These are phyloP conservation scores for Chrysomela aeneicollis DNA, from an alignment of 2,888 invertebrate genomes.

Conservation along the genomic window DNA sequence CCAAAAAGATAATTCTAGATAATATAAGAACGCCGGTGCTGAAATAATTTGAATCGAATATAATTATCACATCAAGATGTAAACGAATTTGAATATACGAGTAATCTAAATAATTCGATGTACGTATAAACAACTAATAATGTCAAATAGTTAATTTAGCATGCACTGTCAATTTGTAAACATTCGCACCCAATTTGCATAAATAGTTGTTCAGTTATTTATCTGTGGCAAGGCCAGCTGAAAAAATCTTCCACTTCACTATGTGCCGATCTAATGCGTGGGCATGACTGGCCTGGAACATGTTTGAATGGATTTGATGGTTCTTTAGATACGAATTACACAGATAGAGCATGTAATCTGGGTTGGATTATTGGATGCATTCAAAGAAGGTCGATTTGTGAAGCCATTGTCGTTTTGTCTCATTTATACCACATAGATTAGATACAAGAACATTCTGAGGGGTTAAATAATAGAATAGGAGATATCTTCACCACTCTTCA, in stretches of 20 bases:
- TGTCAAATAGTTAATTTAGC: background rate
- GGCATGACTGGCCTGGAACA: background rate
- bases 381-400: background rate
- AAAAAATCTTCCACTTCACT: constrained; percentile 8
- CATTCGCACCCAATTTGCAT: constrained; percentile 18
- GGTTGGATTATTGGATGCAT: constrained; percentile 23
- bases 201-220: constrained; percentile 18
- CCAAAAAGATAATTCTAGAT: no score
- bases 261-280: constrained; percentile 16
- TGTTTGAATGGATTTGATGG: constrained; percentile 14
- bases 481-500: no score
- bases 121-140: background rate
- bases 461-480: no score
- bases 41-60: no score
- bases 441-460: no score
- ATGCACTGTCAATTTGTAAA: constrained; percentile 20
- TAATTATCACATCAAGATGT: no score
- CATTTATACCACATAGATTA: no score
- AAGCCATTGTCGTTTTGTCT: background rate
- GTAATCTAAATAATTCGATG: background rate
- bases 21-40: no score
- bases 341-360: constrained; percentile 20
- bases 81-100: no score
- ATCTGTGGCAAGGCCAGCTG: constrained; percentile 26
- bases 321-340: constrained; percentile 24